A percentile compares a stretch with the other conserved stretches of the same genome.
Evolutionary conservation across 2,888 invertebrate genomes (phyloP).

Genomic region (Plagodis dolabraria): DNA sequence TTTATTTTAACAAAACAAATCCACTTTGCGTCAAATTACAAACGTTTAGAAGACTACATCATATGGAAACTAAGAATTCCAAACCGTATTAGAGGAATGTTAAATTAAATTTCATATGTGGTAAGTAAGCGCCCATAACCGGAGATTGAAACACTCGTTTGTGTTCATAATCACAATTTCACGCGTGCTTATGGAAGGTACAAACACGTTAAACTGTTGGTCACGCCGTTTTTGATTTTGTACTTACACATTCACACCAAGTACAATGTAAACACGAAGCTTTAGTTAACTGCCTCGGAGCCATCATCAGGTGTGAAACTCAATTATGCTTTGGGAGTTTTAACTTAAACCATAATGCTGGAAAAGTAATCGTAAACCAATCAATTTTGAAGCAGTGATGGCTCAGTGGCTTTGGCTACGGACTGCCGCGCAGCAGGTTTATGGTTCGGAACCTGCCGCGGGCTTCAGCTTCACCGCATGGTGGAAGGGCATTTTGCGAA

Average conservation of each 20-base stretch:
- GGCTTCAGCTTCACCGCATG: too few relatives aligned
- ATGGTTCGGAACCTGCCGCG: too few relatives aligned
- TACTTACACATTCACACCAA: slow-evolving; percentile 45
- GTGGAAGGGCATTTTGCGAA: too few relatives aligned
- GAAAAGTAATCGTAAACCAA: too few relatives aligned
- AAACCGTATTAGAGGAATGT: neutral
- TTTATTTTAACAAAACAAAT: slow-evolving; percentile 11
- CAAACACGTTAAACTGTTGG: slow-evolving; percentile 74
- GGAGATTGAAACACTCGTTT: slow-evolving; percentile 57
- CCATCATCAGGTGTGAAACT: slow-evolving; percentile 25
- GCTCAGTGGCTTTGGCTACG: too few relatives aligned
- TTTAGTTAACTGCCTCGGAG: slow-evolving; percentile 28
- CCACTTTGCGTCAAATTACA: slow-evolving; percentile 1
- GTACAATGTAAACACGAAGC: slow-evolving; percentile 38
- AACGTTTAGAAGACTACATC: slow-evolving; percentile 1
- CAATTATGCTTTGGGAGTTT: slow-evolving; percentile 1
- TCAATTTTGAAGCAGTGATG: too few relatives aligned
- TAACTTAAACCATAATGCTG: too few relatives aligned
- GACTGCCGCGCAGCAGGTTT: too few relatives aligned
- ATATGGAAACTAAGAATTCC: slow-evolving; percentile 11
- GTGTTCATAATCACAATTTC: slow-evolving; percentile 78
- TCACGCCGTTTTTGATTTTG: slow-evolving; percentile 69
- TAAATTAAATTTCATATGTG: slow-evolving; percentile 2
- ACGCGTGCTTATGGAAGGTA: slow-evolving; percentile 73
- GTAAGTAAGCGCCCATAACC: slow-evolving; percentile 1